Base-by-base conservation (phyloP, 2,888 invertebrate genomes). In the Balanococcus diminutus region DNA sequence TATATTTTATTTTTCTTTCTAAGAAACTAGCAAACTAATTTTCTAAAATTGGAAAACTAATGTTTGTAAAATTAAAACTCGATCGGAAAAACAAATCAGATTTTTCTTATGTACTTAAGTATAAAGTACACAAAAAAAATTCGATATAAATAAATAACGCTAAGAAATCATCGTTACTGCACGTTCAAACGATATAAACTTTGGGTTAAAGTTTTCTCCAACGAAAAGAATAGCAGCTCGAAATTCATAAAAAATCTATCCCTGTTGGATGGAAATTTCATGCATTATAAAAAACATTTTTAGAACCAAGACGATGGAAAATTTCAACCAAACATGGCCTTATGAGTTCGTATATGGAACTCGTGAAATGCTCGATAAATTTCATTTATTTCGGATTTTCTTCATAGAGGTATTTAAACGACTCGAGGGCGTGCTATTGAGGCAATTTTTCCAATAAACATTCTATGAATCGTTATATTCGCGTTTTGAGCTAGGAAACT, bases 301-400 rank as follows among this genome's bases (percentile, higher is more conserved):
- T 8, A 56, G 19, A 56, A 19, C 19, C 22, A 56, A 56, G 56
- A 8, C 56, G 22, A 56, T 56, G 56, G 22, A 56, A 56, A 56
- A 22, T 56, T 56, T 22, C 56, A 56, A 56, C n/a, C 56, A 56
- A 56, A 56, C 11, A 22, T 56, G 22, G 22, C 22, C 22, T 22
- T n/a, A 36, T 6, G 8, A 36, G 8, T 8, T 36, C 8, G 36
- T 36, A 36, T 14, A 56, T 56, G 19, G 46, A 46, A 3, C 16
- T 46, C n/a, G n/a, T 46, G n/a, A 56, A 56, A 56, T 56, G 56
- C 56, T 56, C 56, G 56, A 56, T 56, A 56, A 56, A 56, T 56
- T 56, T 56, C 56, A 11, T 22, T 56, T 56, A 56, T 22, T 56
- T 56, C 56, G 56, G 9, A 56, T 56, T 56, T 56, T 56, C 56